A percentile compares a stretch with the other conserved stretches of the same genome.
Conservation (phyloP, 2,888 invertebrate genomes). For the Lumbricus terrestris region DNA sequence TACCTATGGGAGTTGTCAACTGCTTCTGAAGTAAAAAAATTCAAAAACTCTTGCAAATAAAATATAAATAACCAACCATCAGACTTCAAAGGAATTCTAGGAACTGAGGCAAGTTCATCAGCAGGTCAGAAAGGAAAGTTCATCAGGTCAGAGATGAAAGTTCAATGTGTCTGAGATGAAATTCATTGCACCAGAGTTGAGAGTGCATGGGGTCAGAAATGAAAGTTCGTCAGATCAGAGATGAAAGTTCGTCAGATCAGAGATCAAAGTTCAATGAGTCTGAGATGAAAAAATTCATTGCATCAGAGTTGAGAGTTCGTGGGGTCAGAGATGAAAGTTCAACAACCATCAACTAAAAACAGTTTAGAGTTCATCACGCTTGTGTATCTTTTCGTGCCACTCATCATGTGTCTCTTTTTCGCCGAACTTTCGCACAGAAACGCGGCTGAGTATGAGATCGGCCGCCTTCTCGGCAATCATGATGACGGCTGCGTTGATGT, state of each 20-base stretch:
- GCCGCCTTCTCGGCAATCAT: constrained; percentile 89
- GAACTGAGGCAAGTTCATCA: no score
- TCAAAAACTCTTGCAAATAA: neutral
- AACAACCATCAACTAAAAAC: neutral
- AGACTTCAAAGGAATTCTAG: neutral
- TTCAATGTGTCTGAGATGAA: no score
- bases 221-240: no score
- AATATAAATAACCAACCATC: neutral
- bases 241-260: no score
- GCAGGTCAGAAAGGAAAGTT: no score
- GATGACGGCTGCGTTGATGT: constrained; percentile 86
- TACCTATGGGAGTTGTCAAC: neutral
- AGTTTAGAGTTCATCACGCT: constrained; percentile 29
- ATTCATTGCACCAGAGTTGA: no score
- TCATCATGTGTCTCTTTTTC: constrained; percentile 28
- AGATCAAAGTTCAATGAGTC: no score
- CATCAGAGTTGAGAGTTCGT: no score
- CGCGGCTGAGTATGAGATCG: constrained; percentile 68
- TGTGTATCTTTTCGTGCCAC: constrained; percentile 32
- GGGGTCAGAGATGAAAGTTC: no score
- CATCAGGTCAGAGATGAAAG: no score
- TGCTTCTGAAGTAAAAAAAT: neutral
- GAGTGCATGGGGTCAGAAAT: no score
- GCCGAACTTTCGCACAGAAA: constrained; percentile 27
- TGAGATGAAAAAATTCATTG: no score